Base-by-base conservation (phyloP, 2,113 vertebrate genomes). In the Neomonachus schauinslandi region DNA sequence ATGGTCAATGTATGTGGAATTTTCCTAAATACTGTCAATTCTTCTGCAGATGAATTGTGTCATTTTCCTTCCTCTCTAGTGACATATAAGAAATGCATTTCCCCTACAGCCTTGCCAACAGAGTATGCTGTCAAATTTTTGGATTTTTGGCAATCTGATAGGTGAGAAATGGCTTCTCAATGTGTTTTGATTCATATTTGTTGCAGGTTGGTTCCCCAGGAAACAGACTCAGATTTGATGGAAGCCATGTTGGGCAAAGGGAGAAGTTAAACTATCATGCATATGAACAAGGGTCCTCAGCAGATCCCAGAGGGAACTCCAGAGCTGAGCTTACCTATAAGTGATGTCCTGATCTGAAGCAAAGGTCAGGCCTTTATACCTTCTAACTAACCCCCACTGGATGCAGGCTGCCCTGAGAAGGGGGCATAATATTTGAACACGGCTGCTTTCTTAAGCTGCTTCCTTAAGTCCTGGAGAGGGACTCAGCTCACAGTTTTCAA, bases 131-230 rank as follows among this genome's bases (percentile, higher is more conserved):
- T 36, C 16, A 24, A 74, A 74, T 42, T 74, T 24, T 74, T 80
- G 10, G 77, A n/a, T n/a, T 21, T 55, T 80, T 53, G 31, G 6
- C 59, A 31, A 65, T 65, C 39, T 55, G 22, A 87, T 39, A 74
- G 16, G 53, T 33, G 18, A 81, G 11, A 53, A 85, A 63, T 67
- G 18, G 24, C n/a, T 81, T 76, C 55, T 63, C 33, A 59, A 39
- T 76, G 67, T 63, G 36, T 49, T 93, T 93, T 84, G 81, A 93
- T 84, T 69, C n/a, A 67, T 57, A 69, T 90, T 92, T 82, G 51
- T 71, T 82, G n/a, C 24, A 63, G 21, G 15, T 51, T 74, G 19
- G 28, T 85, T 93, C 46, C 33, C 69, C 16, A 85, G 55, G 81
- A 92, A 85, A 76, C 31, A 53, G 69, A 53, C 33, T 74, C n/a